Conservation (phyloP, 2,888 invertebrate species). For the Rapana venosa region DNA sequence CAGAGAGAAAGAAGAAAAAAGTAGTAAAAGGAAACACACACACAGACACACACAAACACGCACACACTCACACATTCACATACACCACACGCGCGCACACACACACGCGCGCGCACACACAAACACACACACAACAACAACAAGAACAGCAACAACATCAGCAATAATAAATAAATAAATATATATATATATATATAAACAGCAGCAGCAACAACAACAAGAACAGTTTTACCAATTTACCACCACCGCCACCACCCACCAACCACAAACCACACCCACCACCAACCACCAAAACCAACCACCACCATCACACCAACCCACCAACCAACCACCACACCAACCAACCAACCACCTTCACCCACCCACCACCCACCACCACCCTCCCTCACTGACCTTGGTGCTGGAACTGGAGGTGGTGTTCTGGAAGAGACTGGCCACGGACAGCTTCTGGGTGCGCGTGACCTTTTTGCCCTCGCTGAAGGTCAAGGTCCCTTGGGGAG, state of each 20-base stretch:
- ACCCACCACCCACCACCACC: neutral
- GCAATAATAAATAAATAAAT: too few species aligned
- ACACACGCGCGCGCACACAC: too few species aligned
- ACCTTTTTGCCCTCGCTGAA: conserved; percentile 63
- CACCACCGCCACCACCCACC: neutral
- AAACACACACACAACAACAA: too few species aligned
- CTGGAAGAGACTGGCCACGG: conserved; percentile 64
- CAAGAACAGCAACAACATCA: too few species aligned
- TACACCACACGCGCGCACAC: too few species aligned
- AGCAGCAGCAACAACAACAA: too few species aligned
- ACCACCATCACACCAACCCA: neutral
- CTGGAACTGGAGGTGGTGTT: conserved; percentile 59
- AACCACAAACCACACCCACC: neutral
- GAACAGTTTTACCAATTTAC: too few species aligned
- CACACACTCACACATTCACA: too few species aligned
- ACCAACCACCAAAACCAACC: neutral
- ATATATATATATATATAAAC: too few species aligned
- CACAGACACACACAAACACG: too few species aligned
- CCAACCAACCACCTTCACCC: neutral
- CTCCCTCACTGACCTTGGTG: conserved; percentile 62
- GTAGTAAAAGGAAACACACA: neutral
- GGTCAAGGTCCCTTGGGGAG: conserved; percentile 67
- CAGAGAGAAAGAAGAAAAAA: neutral
- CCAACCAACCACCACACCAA: neutral
- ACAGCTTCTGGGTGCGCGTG: conserved; percentile 66